phyloP scores from a whole-genome alignment of 1,140 invertebrate genomes.

The Bradynema listronoti region DNA sequence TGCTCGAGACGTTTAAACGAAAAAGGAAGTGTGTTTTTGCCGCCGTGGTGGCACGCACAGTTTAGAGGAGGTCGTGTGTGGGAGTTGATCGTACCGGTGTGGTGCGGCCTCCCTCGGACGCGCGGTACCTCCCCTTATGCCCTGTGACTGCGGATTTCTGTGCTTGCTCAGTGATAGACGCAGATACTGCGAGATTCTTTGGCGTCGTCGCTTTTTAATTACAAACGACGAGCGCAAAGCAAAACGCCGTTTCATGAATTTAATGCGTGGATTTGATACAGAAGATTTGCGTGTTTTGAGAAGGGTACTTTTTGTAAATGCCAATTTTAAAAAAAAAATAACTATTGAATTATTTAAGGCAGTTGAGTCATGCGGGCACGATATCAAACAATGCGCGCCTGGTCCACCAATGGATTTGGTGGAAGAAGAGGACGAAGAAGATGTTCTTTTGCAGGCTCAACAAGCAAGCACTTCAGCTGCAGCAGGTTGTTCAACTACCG shows the following conservation, averaged over 20 bases:
- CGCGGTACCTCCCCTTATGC: too few relatives aligned
- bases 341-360: conserved; percentile 43
- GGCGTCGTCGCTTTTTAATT: conserved; percentile 38
- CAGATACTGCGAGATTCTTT: conserved; percentile 38
- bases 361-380: conserved; percentile 40
- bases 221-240: conserved; percentile 54
- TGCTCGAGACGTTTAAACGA: too few relatives aligned
- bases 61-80: too few relatives aligned
- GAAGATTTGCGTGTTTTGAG: conserved; percentile 55
- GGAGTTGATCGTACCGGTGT: too few relatives aligned
- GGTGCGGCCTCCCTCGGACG: too few relatives aligned
- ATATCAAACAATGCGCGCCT: conserved; percentile 54
- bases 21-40: too few relatives aligned
- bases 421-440: conserved; percentile 41
- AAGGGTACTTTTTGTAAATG: conserved; percentile 33
- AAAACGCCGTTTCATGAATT: conserved; percentile 49
- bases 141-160: conserved; percentile 37
- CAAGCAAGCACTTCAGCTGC: conserved; percentile 7
- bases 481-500: conserved; percentile 25
- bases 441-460: conserved; percentile 11
- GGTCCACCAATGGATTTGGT: conserved; percentile 56
- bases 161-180: conserved; percentile 44
- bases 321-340: neutral
- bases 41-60: too few relatives aligned
- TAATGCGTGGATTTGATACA: conserved; percentile 56